Base-by-base conservation (phyloP, 2,888 invertebrate genomes). In the Nasonovia ribisnigri region DNA sequence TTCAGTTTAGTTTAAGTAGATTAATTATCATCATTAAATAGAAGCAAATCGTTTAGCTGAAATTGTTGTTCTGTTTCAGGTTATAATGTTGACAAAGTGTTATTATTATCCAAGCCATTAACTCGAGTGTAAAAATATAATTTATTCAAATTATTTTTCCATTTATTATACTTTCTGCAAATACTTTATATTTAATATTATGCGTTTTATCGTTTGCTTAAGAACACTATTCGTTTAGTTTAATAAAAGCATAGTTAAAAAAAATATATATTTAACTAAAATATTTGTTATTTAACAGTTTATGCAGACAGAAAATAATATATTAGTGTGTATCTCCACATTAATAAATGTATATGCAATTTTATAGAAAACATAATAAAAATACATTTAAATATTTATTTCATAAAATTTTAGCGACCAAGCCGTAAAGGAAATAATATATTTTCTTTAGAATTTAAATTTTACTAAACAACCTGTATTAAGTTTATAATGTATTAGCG, bases 31-130 rank as follows among this genome's bases (percentile, higher is more conserved):
- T 67, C 20, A 48, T 90, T 90, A 67, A 11, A 48, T 77, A 77
- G 13, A 77, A 89, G 48, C 67, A 67, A 67, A 46, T 67, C 16
- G 67, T 90, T 46, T 10, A 77, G 5, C 2, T n/a, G 24, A 67
- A 90, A 67, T n/a, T 90, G 5, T 90, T 46, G 46, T 67, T 67
- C 11, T 67, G 60, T 24, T n/a, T 90, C n/a, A 48, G n/a, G n/a
- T 77, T 90, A 48, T 48, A 77, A 46, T 36, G 36, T 90, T 46
- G n/a, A n/a, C n/a, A 43, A 60, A 90, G n/a, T 60, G 60, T n/a
- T 90, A 46, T 67, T 46, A 60, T 90, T 60, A 77, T 77, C 77
- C 77, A 46, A 90, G n/a, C 46, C 46, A 48, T 67, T 90, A 77
- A 36, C n/a, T 48, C 24, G n/a, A 60, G n/a, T 24, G 20, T n/a